Conservation (phyloP, 2,797 vertebrate genomes). For the Protonibea diacanthus region DNA sequence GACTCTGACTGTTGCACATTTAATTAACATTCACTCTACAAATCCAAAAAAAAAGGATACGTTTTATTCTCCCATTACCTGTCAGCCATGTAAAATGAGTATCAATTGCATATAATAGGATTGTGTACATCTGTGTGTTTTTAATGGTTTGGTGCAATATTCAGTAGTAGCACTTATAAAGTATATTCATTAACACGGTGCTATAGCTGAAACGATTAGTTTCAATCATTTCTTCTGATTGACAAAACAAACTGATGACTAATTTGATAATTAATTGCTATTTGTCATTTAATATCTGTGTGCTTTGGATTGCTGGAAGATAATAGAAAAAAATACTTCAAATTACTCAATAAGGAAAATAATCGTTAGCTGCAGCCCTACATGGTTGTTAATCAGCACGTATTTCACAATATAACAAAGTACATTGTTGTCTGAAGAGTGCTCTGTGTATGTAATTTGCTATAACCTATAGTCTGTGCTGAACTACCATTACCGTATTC, state of each 20-base stretch:
- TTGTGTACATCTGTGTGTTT: background rate
- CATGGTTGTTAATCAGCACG: constrained; percentile 5
- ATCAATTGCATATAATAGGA: background rate
- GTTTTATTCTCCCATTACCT: background rate
- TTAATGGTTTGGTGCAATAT: background rate
- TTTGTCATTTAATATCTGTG: background rate
- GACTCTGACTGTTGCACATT: background rate
- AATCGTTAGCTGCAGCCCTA: background rate
- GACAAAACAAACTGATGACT: background rate
- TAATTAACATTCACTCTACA: background rate
- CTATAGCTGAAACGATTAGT: background rate
- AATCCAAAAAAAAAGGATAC: too few relatives aligned
- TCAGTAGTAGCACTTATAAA: background rate
- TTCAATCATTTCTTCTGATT: background rate
- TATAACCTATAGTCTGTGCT: constrained; percentile 33
- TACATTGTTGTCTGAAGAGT: constrained; percentile 24
- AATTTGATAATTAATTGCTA: background rate
- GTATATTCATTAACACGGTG: background rate
- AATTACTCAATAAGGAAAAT: background rate
- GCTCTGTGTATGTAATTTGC: constrained; percentile 38
- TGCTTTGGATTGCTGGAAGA: background rate
- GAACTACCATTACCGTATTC: constrained; percentile 3
- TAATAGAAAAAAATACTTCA: background rate
- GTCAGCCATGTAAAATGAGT: background rate
- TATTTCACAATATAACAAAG: background rate